These are phyloP conservation scores for Gallinago jamesoni DNA, from an alignment of 2,113 vertebrate species.

Conservation along the genomic window DNA sequence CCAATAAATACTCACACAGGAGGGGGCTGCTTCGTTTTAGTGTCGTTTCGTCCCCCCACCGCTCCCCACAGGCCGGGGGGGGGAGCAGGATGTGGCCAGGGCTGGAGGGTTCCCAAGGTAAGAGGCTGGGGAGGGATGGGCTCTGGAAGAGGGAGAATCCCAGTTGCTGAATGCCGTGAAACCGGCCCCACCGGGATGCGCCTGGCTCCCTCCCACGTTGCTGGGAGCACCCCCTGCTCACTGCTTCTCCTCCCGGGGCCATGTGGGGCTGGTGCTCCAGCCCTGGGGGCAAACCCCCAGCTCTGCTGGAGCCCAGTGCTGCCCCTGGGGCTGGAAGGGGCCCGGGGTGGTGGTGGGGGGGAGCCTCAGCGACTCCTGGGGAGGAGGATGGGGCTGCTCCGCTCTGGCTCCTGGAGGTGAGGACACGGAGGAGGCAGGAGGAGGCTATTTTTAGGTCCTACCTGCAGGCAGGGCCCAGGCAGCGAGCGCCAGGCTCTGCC, in stretches of 20 bases:
- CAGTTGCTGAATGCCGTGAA: fast-evolving
- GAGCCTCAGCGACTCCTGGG: fast-evolving
- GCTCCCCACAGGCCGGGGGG: fast-evolving
- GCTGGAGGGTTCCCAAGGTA: not conserved
- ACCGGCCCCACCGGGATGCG: fast-evolving
- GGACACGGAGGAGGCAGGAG: not conserved
- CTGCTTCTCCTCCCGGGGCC: not conserved
- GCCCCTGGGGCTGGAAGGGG: not conserved
- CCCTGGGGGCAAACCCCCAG: not conserved
- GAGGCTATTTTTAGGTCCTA: not conserved
- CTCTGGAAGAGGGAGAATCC: not conserved
- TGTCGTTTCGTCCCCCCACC: not conserved
- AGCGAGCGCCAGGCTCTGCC: not conserved
- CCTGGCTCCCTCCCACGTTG: not conserved
- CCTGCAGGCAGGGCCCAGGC: not conserved
- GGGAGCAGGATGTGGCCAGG: not conserved
- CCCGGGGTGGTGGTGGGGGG: not conserved
- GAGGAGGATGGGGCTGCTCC: not conserved
- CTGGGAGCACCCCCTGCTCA: fast-evolving
- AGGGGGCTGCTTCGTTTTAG: not conserved
- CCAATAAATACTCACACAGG: conserved; percentile 42
- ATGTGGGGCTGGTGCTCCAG: too few relatives aligned
- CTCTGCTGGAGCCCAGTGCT: not conserved
- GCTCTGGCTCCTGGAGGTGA: not conserved
- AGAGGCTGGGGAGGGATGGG: not conserved